Evolutionary conservation across 2,888 invertebrate species (phyloP).

Genomic region (Apantesis nais): DNA sequence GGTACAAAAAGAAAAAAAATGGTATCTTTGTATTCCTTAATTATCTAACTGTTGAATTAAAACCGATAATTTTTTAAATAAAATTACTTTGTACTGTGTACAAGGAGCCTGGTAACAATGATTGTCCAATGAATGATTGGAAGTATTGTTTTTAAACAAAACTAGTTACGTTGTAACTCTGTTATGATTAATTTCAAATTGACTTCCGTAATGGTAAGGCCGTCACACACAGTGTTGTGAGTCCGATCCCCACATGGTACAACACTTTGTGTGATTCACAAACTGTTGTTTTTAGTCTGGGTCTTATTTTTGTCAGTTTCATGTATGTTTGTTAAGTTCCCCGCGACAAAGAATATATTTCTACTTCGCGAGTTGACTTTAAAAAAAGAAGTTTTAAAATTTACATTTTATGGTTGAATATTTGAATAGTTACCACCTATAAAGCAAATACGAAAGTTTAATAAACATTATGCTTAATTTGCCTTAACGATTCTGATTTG

Average conservation of each 20-base stretch:
- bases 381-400: background rate
- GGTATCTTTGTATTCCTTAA: background rate
- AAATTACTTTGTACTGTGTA: conserved; percentile 55
- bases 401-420: background rate
- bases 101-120: conserved; percentile 52
- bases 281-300: no score
- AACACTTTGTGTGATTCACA: no score
- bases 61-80: conserved; percentile 47
- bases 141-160: conserved; percentile 52
- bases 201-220: no score
- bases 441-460: conserved; percentile 8
- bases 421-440: background rate
- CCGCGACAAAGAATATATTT: no score
- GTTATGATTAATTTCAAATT: conserved; percentile 25
- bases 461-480: conserved; percentile 14
- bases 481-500: conserved; percentile 25
- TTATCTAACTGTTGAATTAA: conserved; percentile 30
- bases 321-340: no score
- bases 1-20: background rate
- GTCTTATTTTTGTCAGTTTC: no score
- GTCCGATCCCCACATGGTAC: no score
- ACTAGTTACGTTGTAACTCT: conserved; percentile 35
- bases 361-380: no score
- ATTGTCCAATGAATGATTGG: no score
- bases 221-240: no score